Evolutionary conservation across 2,797 vertebrate genomes (phyloP), one percentile per base, ranked within the genome.

Genomic region (Gymnoscopelus microlampas): DNA sequence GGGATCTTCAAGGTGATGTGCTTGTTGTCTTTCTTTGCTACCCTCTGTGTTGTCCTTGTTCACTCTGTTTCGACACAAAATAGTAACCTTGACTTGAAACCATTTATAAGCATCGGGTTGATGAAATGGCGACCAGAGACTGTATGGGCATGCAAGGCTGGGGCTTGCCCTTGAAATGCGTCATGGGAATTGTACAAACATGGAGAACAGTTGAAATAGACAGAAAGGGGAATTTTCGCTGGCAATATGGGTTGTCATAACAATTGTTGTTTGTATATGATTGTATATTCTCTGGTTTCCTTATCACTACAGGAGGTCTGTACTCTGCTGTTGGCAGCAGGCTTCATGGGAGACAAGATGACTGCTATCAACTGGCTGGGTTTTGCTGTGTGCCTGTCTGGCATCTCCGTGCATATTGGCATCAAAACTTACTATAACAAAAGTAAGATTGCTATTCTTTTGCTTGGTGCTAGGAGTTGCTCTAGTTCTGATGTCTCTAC

Each of bases 1-100:
- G 98, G 97, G 73, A 96, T 98, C 77, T 98, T 99, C 85, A 99
- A 98, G 96, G 97, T 98, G 88, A 64, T 69, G 49, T 10, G 39
- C 32, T 35, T 44, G 26, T n/a, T 2, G 29, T 4, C 58, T 23
- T 35, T 14, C 49, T 24, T 12, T 19, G 4, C 39, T 5, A 0
- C 4, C 14, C 10, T n/a, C 0, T 19, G 4, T 47, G 29, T 14
- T 35, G 44, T 3, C 11, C 24, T 15, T 10, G n/a, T 14, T 59
- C 24, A 59, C 15, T 19, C 19, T 19, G 19, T 19, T 19, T 19
- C 19, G 19, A 19, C 29, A 3, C 29, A 32, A 32, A 32, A 5
- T 32, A 32, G 29, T 5, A 32, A 32, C 29, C 29, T 32, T 32
- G 29, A 32, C 29, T 32, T 32, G 2, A 32, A 2, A 32, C 3